Percentiles rank a stretch among this genome's conserved stretches.
Conservation (phyloP, 2,888 invertebrate genomes). For the Tortrix viridana region DNA sequence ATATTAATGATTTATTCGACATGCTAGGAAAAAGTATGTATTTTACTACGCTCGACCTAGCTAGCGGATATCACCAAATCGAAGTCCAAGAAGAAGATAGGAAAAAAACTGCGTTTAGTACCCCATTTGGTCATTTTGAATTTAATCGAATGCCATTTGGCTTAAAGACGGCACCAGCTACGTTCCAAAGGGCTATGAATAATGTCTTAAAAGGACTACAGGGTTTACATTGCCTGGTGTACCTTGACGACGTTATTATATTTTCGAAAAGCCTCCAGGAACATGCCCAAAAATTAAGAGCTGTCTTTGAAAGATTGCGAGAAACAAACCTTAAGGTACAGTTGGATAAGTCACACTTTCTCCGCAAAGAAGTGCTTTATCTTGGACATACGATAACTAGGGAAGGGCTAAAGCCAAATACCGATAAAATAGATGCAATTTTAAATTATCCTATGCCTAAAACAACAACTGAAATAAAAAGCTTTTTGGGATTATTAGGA, state of each 20-base stretch:
- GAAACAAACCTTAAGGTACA: slow-evolving; percentile 43
- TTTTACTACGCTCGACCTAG: slow-evolving; percentile 45
- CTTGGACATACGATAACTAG: slow-evolving; percentile 42
- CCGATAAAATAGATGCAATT: slow-evolving; percentile 42
- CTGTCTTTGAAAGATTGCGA: slow-evolving; percentile 44
- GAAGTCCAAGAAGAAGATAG: slow-evolving; percentile 41
- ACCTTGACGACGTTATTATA: slow-evolving; percentile 56
- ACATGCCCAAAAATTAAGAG: slow-evolving; percentile 38
- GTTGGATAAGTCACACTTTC: slow-evolving; percentile 44
- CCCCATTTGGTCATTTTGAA: slow-evolving; percentile 45
- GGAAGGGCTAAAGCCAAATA: slow-evolving; percentile 33
- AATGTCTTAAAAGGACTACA: slow-evolving; percentile 52
- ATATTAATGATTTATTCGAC: slow-evolving; percentile 39
- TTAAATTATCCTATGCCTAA: slow-evolving; percentile 45
- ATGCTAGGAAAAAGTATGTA: slow-evolving; percentile 8
- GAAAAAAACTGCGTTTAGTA: slow-evolving; percentile 46
- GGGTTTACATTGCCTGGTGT: slow-evolving; percentile 52
- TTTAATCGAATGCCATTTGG: slow-evolving; percentile 48
- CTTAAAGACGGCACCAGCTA: slow-evolving; percentile 53
- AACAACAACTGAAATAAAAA: slow-evolving; percentile 45
- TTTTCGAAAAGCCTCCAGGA: slow-evolving; percentile 45
- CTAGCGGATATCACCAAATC: slow-evolving; percentile 47
- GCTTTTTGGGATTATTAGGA: slow-evolving; percentile 51
- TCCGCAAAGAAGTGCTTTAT: slow-evolving; percentile 42
- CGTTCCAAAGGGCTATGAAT: slow-evolving; percentile 61